Evolutionary conservation across 2,888 invertebrate genomes (phyloP).

Genomic region (Odontothrips loti): DNA sequence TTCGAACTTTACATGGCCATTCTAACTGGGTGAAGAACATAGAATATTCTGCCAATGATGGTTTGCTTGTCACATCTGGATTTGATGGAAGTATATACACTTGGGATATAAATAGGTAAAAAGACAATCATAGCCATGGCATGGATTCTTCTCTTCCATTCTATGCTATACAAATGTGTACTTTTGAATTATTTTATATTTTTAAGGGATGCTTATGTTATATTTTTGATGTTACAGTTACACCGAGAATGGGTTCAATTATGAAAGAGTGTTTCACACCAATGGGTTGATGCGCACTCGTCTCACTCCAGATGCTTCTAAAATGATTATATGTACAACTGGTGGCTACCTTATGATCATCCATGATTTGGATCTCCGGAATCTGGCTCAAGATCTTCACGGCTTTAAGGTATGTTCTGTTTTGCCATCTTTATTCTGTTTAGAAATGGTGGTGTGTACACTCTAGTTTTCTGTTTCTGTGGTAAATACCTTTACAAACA

Average conservation of each 20-base stretch:
- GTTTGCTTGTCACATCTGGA: slow-evolving; percentile 82
- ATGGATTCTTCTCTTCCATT: neutral
- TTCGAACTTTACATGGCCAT: slow-evolving; percentile 77
- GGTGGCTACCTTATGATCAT: slow-evolving; percentile 85
- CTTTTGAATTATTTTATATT: too few relatives aligned
- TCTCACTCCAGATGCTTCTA: slow-evolving; percentile 76
- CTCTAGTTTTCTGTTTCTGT: too few relatives aligned
- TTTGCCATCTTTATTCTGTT: too few relatives aligned
- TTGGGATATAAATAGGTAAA: slow-evolving; percentile 85
- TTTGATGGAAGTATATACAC: slow-evolving; percentile 90
- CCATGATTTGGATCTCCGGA: slow-evolving; percentile 78
- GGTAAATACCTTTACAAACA: too few relatives aligned
- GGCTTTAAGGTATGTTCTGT: slow-evolving; percentile 67
- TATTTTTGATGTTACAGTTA: slow-evolving; percentile 45
- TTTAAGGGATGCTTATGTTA: slow-evolving; percentile 23
- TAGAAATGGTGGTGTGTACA: too few relatives aligned
- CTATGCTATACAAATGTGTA: too few relatives aligned
- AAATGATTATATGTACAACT: slow-evolving; percentile 87
- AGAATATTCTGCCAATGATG: slow-evolving; percentile 80
- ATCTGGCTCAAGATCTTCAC: slow-evolving; percentile 71
- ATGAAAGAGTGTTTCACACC: slow-evolving; percentile 80
- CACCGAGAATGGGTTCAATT: slow-evolving; percentile 70
- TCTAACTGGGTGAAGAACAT: slow-evolving; percentile 96
- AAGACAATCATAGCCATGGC: neutral
- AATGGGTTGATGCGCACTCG: slow-evolving; percentile 82